Base-by-base conservation (phyloP, 2,113 vertebrate genomes). In the Aplodontia rufa region DNA sequence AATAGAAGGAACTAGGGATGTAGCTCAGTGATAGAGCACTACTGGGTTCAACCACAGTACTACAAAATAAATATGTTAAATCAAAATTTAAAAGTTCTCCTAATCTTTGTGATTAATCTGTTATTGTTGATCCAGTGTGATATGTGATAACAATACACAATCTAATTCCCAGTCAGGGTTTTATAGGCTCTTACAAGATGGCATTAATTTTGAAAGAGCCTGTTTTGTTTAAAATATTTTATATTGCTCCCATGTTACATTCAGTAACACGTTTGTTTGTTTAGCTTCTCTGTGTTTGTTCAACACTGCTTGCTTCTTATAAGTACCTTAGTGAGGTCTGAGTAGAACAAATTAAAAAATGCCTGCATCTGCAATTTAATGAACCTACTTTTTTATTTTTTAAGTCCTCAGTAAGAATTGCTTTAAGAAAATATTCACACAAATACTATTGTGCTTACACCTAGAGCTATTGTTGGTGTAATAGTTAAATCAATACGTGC, bases 151-250 rank as follows among this genome's bases (percentile, higher is more conserved):
- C 49, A 85, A 72, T 12, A 35, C 28, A 88, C 69, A n/a, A 78
- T 69, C 80, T 93, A 69, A 92, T 88, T 94, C 81, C 81, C 84
- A 96, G 88, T 88, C 42, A 96, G 78, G 19, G 32, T 24, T 97
- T 94, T 74, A 92, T 37, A 81, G 49, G 74, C 75, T 89, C 68
- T 87, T 87, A 51, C 85, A 64, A 62, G 80, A 42, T 75, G 69
- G 24, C 82, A 84, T 87, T 93, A 81, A 93, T 82, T 80, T 90
- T 71, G 86, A 81, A 95, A 47, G 81, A 95, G 78, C 62, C 62
- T 68, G 8, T 69, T 69, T 89, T 66, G 81, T 82, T 80, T 66
- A 42, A 94, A 93, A 68, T 71, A 66, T 49, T 86, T 88, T 75
- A 9, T 62, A 45, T 68, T 40, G 78, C 49, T 71, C 60, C 78